These are phyloP conservation scores for Phrynocephalus vlangalii DNA, from an alignment of 2,797 vertebrate species.

Conservation along the genomic window DNA sequence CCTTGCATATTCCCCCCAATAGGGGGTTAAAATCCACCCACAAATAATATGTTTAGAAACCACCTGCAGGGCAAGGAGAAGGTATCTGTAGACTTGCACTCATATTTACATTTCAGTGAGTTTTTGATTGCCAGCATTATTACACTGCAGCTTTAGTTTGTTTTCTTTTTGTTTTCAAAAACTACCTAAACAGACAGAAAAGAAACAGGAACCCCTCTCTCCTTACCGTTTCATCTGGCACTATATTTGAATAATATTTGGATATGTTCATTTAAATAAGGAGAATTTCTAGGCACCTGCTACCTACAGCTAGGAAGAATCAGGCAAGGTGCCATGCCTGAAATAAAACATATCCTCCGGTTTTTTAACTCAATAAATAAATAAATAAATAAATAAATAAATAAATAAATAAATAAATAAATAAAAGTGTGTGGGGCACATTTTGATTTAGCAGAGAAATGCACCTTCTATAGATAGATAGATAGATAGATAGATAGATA, in stretches of 20 bases:
- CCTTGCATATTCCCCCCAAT: no score
- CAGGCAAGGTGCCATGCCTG: not conserved
- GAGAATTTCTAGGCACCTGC: not conserved
- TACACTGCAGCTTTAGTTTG: not conserved
- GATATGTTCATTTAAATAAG: not conserved
- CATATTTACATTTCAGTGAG: not conserved
- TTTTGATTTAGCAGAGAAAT: no score
- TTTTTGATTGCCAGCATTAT: not conserved
- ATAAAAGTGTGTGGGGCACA: no score
- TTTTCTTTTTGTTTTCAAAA: not conserved
- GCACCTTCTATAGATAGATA: no score
- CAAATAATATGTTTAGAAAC: not conserved
- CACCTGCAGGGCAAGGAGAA: not conserved
- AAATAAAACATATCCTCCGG: not conserved
- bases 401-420: no score
- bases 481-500: no score
- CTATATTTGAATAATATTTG: not conserved
- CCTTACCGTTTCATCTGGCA: not conserved
- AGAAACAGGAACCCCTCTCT: not conserved
- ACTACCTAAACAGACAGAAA: not conserved
- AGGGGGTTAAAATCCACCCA: not conserved
- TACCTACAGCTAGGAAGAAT: not conserved
- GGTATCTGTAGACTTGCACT: not conserved
- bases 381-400: no score
- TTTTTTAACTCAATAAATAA: no score